These are phyloP conservation scores for Abramis brama DNA, from an alignment of 2,113 vertebrate genomes.

Conservation along the genomic window DNA sequence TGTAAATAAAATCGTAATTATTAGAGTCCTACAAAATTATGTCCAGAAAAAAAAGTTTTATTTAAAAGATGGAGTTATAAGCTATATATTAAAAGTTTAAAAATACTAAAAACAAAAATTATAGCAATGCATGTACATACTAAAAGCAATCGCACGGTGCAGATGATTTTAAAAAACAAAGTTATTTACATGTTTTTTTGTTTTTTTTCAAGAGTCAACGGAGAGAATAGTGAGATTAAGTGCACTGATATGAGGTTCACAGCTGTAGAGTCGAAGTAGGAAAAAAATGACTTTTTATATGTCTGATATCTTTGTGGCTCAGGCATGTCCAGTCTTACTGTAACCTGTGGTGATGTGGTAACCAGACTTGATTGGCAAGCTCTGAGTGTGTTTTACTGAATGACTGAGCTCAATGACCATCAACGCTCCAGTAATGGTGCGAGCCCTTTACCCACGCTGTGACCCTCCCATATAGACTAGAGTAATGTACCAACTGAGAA, in stretches of 20 bases:
- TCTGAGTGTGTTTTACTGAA: constrained; percentile 52
- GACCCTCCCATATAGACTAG: constrained; percentile 78
- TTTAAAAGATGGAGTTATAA: constrained; percentile 70
- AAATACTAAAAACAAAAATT: constrained; percentile 40
- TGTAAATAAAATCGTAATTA: constrained; percentile 79
- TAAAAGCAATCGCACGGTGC: constrained; percentile 81
- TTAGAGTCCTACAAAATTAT: constrained; percentile 74
- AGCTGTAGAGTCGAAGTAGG: constrained; percentile 59
- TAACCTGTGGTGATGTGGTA: constrained; percentile 76
- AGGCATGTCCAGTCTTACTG: constrained; percentile 83
- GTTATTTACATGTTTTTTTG: constrained; percentile 72
- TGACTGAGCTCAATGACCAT: constrained; percentile 51
- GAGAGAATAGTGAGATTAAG: constrained; percentile 44
- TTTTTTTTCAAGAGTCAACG: constrained; percentile 9
- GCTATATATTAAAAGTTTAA: constrained; percentile 72
- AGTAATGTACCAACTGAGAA: constrained; percentile 80
- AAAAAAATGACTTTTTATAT: constrained; percentile 63
- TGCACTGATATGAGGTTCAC: constrained; percentile 63
- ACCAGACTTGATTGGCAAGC: constrained; percentile 53
- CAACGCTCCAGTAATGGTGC: constrained; percentile 60
- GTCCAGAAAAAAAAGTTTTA: constrained; percentile 77
- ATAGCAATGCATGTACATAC: constrained; percentile 81
- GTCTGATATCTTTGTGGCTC: constrained; percentile 76
- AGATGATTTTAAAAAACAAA: constrained; percentile 66
- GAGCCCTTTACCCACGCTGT: constrained; percentile 66